Evolutionary conservation across 2,113 vertebrate genomes (phyloP).

Genomic region (Epinephelus lanceolatus): DNA sequence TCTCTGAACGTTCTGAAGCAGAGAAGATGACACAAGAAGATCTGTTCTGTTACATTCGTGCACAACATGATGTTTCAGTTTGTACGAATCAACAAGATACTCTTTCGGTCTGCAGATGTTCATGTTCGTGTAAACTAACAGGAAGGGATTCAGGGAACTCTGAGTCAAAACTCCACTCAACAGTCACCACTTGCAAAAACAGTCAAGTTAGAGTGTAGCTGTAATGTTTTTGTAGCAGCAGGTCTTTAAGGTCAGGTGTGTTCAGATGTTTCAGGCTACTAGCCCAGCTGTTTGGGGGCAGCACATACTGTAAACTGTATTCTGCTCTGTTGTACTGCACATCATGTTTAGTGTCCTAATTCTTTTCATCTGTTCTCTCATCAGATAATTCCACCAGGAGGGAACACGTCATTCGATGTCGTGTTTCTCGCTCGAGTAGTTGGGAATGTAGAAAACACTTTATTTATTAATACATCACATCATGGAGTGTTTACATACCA

Average conservation of each 20-base stretch:
- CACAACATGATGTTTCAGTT: background rate
- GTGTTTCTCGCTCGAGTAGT: conserved; percentile 98
- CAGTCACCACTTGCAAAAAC: background rate
- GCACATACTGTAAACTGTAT: too few relatives aligned
- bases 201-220: conserved; percentile 42
- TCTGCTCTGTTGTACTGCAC: background rate
- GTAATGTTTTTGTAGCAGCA: conserved; percentile 30
- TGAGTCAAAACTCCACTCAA: background rate
- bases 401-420: conserved; percentile 98
- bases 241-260: conserved; percentile 9
- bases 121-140: background rate
- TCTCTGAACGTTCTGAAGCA: background rate
- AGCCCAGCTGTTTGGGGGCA: background rate
- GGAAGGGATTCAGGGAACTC: background rate
- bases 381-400: conserved; percentile 98
- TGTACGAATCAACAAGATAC: too few relatives aligned
- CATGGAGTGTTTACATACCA: conserved; percentile 99
- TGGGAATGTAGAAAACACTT: conserved; percentile 99
- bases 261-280: conserved; percentile 1
- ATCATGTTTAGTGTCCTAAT: background rate
- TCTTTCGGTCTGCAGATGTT: background rate
- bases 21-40: background rate
- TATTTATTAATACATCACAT: conserved; percentile 99
- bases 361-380: conserved; percentile 28
- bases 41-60: background rate